Base-by-base conservation (phyloP, 2,113 vertebrate genomes). In the Eulemur macaco region DNA sequence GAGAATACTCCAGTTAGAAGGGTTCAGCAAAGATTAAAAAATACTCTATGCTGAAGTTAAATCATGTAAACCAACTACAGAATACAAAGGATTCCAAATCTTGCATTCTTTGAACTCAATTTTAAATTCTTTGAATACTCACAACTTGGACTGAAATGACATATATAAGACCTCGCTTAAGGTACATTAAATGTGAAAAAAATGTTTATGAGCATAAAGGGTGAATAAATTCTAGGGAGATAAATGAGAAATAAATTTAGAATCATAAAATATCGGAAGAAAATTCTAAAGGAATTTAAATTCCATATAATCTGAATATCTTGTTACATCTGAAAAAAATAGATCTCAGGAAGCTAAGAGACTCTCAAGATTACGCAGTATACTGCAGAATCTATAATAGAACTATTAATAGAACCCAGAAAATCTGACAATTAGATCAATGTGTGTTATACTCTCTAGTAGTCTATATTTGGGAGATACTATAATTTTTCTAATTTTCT, bases 1-100 rank as follows among this genome's bases (percentile, higher is more conserved):
- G 69, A 86, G 29, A 83, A 73, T 73, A 84, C 6, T 87, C 21
- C 63, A 90, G 37, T 78, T 84, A 39, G 23, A 80, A 84, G 4
- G 8, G 17, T 17, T 96, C 87, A 74, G 20, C 45, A 76, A 87
- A 91, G 60, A 84, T 64, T 91, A 52, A 77, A 47, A 95, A 93
- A 63, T 14, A 91, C 77, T 94, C 31, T 66, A 17, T 76, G 45
- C 18, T 63, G 63, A 91, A 95, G 54, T 82, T 73, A 78, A 91
- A 81, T 80, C 17, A 87, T 80, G 17, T 84, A 91, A 83, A 87
- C 27, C 81, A 95, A 89, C 37, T 58, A 78, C 1, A 82, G 81
- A 3, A 74, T 39, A 86, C 25, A 85, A 93, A 81, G 58, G 60
- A 80, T 85, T 63, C 31, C 39, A 89, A 95, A 94, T 5, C n/a